A percentile compares a stretch with the other conserved stretches of the same genome.
Evolutionary conservation across 2,113 vertebrate genomes (phyloP).

Genomic region (Brachionichthys hirsutus): DNA sequence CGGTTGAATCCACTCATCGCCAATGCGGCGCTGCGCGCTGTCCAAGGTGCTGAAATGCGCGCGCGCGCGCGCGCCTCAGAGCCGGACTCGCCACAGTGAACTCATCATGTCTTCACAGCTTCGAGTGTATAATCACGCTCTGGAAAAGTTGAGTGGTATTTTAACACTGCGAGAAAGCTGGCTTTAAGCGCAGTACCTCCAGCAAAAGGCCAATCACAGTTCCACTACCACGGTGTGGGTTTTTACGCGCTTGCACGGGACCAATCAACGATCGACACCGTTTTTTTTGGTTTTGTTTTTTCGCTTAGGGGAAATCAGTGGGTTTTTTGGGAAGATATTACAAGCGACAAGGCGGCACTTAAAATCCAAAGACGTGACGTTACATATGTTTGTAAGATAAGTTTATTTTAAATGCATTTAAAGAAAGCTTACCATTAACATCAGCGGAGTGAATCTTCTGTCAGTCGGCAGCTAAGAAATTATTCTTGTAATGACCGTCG

Average conservation of each 20-base stretch:
- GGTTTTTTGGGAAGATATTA: background rate
- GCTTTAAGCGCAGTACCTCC: slow-evolving; percentile 23
- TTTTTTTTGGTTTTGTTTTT: background rate
- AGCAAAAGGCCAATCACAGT: slow-evolving; percentile 15
- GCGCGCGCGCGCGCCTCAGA: slow-evolving; percentile 20
- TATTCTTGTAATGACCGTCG: too few relatives aligned
- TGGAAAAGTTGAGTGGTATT: slow-evolving; percentile 23
- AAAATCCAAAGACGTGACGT: background rate
- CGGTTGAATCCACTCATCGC: slow-evolving; percentile 70
- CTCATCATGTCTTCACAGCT: slow-evolving; percentile 9
- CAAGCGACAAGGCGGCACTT: too few relatives aligned
- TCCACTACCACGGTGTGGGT: slow-evolving; percentile 27
- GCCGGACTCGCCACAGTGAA: slow-evolving; percentile 20
- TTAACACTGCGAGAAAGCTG: background rate
- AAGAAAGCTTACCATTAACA: too few relatives aligned
- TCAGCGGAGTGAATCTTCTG: too few relatives aligned
- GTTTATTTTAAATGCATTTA: too few relatives aligned
- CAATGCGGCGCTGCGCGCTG: slow-evolving; percentile 65
- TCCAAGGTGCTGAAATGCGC: slow-evolving; percentile 61
- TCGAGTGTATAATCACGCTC: background rate
- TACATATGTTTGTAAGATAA: background rate
- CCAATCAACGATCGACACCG: slow-evolving; percentile 48
- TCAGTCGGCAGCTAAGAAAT: too few relatives aligned
- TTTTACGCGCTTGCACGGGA: slow-evolving; percentile 44
- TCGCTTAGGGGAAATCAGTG: slow-evolving; percentile 1